Percentiles rank a stretch among this genome's conserved stretches.
phyloP scores from a whole-genome alignment of 2,888 invertebrate species.

The Leptura quadrifasciata region DNA sequence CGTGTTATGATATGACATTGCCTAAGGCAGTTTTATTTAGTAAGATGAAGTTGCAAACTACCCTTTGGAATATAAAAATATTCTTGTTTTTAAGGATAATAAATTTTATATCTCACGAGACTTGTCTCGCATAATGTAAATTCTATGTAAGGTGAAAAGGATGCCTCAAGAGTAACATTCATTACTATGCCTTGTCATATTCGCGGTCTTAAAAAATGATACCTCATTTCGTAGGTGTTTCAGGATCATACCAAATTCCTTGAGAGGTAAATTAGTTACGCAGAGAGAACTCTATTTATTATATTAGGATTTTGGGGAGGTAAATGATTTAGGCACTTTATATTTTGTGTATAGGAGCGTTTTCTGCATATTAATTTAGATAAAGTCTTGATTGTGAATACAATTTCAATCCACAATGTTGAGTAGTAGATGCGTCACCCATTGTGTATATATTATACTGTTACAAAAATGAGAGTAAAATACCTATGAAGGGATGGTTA shows the following conservation, averaged over 20 bases:
- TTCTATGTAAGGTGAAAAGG: constrained; percentile 1
- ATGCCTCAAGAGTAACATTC: constrained; percentile 3
- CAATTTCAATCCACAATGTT: too few species aligned
- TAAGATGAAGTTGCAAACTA: not conserved
- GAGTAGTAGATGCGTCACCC: too few species aligned
- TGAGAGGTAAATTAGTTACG: not conserved
- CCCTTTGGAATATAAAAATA: not conserved
- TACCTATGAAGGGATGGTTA: too few species aligned
- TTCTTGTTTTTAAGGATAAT: constrained; percentile 3
- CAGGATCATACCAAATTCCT: not conserved
- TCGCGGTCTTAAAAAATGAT: not conserved
- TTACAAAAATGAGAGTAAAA: too few species aligned
- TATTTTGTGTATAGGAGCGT: not conserved
- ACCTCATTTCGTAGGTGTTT: not conserved
- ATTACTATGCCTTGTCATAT: constrained; percentile 3
- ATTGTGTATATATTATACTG: too few species aligned
- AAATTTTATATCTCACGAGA: constrained; percentile 2
- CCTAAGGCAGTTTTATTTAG: not conserved
- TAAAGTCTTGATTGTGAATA: too few species aligned
- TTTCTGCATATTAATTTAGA: not conserved
- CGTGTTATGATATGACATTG: not conserved
- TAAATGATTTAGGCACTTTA: not conserved
- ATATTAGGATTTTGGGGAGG: not conserved
- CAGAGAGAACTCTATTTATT: not conserved
- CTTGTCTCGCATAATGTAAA: constrained; percentile 8